Evolutionary conservation across 2,888 invertebrate species (phyloP), one percentile per base, ranked within the genome.

Genomic region (Panzeria rudis): DNA sequence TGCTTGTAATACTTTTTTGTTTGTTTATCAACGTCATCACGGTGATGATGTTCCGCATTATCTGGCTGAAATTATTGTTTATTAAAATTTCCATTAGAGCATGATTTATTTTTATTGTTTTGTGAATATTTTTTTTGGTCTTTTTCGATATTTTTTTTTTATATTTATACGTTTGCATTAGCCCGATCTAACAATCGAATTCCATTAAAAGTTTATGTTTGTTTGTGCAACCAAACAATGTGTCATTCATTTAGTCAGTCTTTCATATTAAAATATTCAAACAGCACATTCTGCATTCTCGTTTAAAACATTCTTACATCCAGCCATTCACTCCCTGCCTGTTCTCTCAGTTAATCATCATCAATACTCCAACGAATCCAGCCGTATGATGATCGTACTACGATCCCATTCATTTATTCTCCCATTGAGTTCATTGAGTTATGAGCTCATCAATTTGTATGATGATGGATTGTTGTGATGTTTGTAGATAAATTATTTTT

Each of bases 381-480:
- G 59, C 17, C 13, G 20, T 35, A 50, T 8, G 50, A 47, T 47
- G 64, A 64, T 64, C 59, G 9, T 23, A n/a, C 23, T 6, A 20
- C 52, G 23, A 56, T 32, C 35, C 23, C 6, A 17, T 50, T 29
- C 56, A 83, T 66, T 66, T 35, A 47, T 69, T 64, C 79, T 47
- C 35, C 64, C 80, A 69, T 71, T 69, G 52, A 61, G 52, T 61
- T 61, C 81, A 81, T 76, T 80, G 77, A 81, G 81, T 81, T 81
- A 81, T 81, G 84, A 85, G 72, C 81, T 81, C 84, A 85, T 85
- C 84, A 85, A 68, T 73, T 80, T 82, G 69, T 83, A 71, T 76
- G 76, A 83, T 77, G 82, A 83, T 83, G 76, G 76, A 77, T 83
- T 83, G 82, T 83, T 83, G 76, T 66, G 71, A 71, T 83, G 71